A percentile compares a stretch with the other conserved stretches of the same genome.
phyloP scores from a whole-genome alignment of 2,113 vertebrate species.

The Phainopepla nitens region DNA sequence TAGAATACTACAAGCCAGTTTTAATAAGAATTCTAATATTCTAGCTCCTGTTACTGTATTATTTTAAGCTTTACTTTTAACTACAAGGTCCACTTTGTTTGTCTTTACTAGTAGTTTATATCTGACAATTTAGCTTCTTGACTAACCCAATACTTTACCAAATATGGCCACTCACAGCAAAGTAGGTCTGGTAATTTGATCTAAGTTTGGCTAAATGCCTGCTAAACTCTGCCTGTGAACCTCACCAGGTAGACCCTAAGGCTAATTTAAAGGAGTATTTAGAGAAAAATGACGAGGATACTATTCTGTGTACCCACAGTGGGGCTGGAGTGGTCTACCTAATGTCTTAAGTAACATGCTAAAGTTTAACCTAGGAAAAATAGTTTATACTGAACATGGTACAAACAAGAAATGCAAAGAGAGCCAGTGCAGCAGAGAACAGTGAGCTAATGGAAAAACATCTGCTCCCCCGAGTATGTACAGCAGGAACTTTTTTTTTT shows the following conservation, averaged over 20 bases:
- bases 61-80: constrained; percentile 49
- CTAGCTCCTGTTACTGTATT: constrained; percentile 11
- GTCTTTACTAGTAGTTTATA: constrained; percentile 37
- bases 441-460: constrained; percentile 69
- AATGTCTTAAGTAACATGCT: neutral
- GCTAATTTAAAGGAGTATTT: neutral
- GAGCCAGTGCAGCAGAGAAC: constrained; percentile 12
- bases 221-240: neutral
- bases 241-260: constrained; percentile 44
- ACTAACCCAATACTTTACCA: constrained; percentile 60
- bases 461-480: constrained; percentile 36
- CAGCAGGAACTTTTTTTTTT: constrained; percentile 15
- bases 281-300: neutral
- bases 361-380: neutral
- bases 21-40: constrained; percentile 21
- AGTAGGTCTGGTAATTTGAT: constrained; percentile 62
- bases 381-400: neutral
- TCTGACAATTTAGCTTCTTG: constrained; percentile 46
- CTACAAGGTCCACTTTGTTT: constrained; percentile 37
- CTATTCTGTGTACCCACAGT: neutral
- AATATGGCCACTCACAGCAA: constrained; percentile 65
- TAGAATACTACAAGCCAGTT: neutral
- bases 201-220: constrained; percentile 37
- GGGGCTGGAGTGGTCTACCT: neutral
- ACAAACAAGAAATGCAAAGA: neutral